Percentiles rank a stretch among this genome's conserved stretches.
Conservation (phyloP, 2,113 vertebrate genomes). For the Sialia sialis region DNA sequence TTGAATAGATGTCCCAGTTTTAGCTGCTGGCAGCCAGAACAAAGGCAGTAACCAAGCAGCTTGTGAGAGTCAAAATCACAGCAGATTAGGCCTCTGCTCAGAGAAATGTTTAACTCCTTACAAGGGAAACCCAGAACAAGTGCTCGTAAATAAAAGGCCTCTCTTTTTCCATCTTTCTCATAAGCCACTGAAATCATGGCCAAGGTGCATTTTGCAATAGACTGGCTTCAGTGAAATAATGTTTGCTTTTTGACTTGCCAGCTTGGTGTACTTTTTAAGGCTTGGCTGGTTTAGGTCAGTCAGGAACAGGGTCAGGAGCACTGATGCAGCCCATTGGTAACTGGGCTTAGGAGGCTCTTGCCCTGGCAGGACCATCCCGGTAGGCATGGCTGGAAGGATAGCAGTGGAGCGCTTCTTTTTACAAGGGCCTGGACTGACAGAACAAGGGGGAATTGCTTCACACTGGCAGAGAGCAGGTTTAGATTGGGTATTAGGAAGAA, state of each 20-base stretch:
- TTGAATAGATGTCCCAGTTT: background rate
- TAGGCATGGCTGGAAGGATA: background rate
- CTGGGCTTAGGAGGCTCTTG: background rate
- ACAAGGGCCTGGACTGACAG: background rate
- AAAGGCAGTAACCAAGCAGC: background rate
- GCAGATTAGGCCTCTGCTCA: background rate
- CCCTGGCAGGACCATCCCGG: background rate
- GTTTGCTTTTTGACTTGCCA: background rate
- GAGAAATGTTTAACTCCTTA: background rate
- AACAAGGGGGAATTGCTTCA: background rate
- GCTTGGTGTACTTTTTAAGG: background rate
- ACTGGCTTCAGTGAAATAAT: background rate
- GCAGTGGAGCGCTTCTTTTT: background rate
- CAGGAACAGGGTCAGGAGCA: background rate
- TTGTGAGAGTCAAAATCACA: background rate
- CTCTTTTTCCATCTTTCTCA: background rate
- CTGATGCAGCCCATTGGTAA: background rate
- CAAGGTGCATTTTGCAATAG: background rate
- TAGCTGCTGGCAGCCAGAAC: conserved; percentile 17
- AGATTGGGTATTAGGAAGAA: background rate
- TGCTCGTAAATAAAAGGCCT: background rate
- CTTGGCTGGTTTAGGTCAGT: background rate
- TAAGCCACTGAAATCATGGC: background rate
- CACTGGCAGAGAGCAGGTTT: background rate
- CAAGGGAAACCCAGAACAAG: background rate